These are phyloP conservation scores for Porites lutea DNA, from an alignment of 64 coral and sea anemone genomes.

Conservation along the genomic window DNA sequence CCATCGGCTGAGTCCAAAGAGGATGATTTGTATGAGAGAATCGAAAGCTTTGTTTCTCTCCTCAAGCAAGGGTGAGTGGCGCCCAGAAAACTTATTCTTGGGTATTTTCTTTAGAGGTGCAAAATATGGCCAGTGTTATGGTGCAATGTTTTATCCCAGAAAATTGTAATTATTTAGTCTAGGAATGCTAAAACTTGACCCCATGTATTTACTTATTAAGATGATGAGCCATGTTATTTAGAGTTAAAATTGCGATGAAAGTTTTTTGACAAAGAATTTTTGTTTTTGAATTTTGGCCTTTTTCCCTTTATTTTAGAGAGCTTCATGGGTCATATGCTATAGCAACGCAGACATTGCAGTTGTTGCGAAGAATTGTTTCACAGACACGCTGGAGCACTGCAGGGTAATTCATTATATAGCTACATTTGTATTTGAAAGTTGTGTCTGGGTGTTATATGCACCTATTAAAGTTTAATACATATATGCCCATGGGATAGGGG, in stretches of 20 bases:
- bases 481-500: too few species aligned
- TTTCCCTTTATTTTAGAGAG: conserved; percentile 41
- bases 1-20: conserved; percentile 48
- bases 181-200: too few species aligned
- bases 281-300: not conserved
- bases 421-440: too few species aligned
- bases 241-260: too few species aligned
- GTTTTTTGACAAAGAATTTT: too few species aligned
- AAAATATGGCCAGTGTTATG: not conserved
- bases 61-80: conserved; percentile 67
- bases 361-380: conserved; percentile 83
- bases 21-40: conserved; percentile 71
- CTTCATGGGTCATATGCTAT: conserved; percentile 87
- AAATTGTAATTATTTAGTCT: too few species aligned
- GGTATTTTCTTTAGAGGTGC: not conserved
- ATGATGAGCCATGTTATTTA: too few species aligned
- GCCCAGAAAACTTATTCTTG: not conserved
- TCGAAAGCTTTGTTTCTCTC: conserved; percentile 64
- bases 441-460: too few species aligned
- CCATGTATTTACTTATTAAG: too few species aligned
- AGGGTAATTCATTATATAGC: conserved; percentile 62
- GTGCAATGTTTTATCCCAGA: too few species aligned
- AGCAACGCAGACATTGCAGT: conserved; percentile 85
- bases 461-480: too few species aligned
- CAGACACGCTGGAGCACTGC: conserved; percentile 88